phyloP scores from a whole-genome alignment of 2,797 vertebrate genomes.

The Parotocinclus haroldoi region DNA sequence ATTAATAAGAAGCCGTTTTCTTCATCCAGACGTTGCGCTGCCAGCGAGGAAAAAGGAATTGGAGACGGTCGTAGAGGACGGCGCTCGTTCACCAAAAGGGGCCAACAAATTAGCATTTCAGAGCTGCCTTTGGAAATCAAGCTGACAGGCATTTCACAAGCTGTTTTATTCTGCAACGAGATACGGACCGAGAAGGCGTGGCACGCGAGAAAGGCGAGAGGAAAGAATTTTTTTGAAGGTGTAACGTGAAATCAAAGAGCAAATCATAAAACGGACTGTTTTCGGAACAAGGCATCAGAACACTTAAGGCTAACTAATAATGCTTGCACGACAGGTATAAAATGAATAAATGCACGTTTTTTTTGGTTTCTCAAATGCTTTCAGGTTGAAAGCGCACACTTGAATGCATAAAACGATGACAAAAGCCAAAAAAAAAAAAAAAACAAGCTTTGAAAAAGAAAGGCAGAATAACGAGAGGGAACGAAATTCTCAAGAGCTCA shows the following conservation, averaged over 20 bases:
- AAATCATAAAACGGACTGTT: not conserved
- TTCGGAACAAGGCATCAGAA: not conserved
- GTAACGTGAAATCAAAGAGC: not conserved
- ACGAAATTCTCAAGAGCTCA: slow-evolving; percentile 10
- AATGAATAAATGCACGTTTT: slow-evolving; percentile 17
- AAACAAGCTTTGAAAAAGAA: not conserved
- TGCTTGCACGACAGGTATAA: slow-evolving; percentile 5
- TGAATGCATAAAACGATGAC: slow-evolving; percentile 28
- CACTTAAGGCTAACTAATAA: slow-evolving; percentile 6
- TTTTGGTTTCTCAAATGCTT: slow-evolving; percentile 18
- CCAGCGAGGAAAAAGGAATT: not conserved
- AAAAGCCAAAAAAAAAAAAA: slow-evolving; percentile 2
- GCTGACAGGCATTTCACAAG: slow-evolving; percentile 10
- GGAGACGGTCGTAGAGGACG: slow-evolving; percentile 10
- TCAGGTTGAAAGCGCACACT: slow-evolving; percentile 10
- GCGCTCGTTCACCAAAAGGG: not conserved
- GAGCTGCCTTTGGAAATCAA: slow-evolving; percentile 14
- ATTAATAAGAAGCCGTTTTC: slow-evolving; percentile 15
- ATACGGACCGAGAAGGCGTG: not conserved
- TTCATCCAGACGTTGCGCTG: not conserved
- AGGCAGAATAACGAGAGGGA: slow-evolving; percentile 18
- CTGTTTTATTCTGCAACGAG: not conserved
- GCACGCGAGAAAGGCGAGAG: not conserved
- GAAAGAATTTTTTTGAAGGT: no score
- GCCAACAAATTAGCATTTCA: not conserved